Percentiles rank a stretch among this genome's conserved stretches.
Conservation (phyloP, 2,797 vertebrate genomes). For the Mus caroli region DNA sequence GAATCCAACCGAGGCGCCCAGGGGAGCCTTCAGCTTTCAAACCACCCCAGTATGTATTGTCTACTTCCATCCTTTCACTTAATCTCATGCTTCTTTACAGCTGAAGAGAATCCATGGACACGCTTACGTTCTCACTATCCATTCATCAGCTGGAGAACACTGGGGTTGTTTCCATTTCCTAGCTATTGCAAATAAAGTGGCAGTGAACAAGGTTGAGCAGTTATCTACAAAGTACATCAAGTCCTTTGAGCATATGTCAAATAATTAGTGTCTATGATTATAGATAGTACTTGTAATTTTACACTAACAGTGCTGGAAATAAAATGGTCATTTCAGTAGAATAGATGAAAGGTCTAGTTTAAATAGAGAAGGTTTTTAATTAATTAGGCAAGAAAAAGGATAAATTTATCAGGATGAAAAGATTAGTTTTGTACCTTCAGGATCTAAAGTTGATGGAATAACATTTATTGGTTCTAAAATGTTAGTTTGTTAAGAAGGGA, state of each 20-base stretch:
- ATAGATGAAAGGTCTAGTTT: not conserved
- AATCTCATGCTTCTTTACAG: not conserved
- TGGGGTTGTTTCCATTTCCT: not conserved
- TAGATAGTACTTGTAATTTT: not conserved
- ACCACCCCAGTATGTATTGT: not conserved
- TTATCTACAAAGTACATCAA: not conserved
- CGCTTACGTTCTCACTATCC: not conserved
- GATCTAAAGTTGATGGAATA: constrained; percentile 17
- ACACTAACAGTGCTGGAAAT: not conserved
- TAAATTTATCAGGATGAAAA: not conserved
- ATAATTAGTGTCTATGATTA: not conserved
- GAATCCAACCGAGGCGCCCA: not conserved
- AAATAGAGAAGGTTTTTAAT: constrained; percentile 23
- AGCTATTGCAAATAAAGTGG: not conserved
- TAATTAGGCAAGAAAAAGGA: not conserved
- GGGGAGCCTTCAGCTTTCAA: not conserved
- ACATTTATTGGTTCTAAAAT: not conserved
- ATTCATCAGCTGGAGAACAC: not conserved
- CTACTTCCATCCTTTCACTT: not conserved
- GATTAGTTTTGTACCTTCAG: constrained; percentile 20
- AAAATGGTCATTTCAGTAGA: constrained; percentile 14
- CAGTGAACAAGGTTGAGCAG: not conserved
- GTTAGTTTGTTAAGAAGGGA: not conserved
- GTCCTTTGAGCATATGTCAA: not conserved
- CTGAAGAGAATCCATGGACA: not conserved